Conservation (phyloP, 2,888 invertebrate genomes). For the Drosophila multiciliata region DNA sequence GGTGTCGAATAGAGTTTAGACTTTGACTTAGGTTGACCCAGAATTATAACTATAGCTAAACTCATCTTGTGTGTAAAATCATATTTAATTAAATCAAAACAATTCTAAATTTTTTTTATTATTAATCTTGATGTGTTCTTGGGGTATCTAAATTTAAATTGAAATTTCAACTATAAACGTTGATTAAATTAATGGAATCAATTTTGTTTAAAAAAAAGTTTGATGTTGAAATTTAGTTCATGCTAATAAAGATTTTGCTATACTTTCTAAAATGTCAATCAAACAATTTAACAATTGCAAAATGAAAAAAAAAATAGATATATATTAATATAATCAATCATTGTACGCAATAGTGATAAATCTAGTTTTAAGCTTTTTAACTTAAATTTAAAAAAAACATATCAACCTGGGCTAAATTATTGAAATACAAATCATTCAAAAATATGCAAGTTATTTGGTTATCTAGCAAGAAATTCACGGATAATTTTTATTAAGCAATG, state of each 20-base stretch:
- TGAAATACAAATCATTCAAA: not conserved
- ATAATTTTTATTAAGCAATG: constrained; percentile 53
- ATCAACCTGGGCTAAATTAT: not conserved
- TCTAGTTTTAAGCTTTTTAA: not conserved
- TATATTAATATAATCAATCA: not conserved
- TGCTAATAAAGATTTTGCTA: not conserved
- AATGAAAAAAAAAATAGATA: not conserved
- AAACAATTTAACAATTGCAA: not conserved
- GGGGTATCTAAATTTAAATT: not conserved
- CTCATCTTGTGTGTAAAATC: not conserved
- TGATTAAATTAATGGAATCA: not conserved
- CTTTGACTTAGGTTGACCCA: not conserved
- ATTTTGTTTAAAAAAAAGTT: not conserved
- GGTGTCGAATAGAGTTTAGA: constrained; percentile 14
- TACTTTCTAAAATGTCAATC: not conserved
- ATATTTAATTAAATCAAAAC: not conserved
- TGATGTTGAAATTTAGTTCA: not conserved
- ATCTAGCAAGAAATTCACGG: constrained; percentile 19
- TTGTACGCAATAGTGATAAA: too few relatives aligned
- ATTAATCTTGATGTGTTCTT: not conserved
- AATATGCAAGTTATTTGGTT: not conserved
- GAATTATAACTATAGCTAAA: not conserved
- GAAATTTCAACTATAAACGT: not conserved
- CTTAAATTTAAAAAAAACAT: not conserved
- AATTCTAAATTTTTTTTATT: not conserved